These are phyloP conservation scores for Gobius niger DNA, from an alignment of 2,113 vertebrate species.

Conservation along the genomic window DNA sequence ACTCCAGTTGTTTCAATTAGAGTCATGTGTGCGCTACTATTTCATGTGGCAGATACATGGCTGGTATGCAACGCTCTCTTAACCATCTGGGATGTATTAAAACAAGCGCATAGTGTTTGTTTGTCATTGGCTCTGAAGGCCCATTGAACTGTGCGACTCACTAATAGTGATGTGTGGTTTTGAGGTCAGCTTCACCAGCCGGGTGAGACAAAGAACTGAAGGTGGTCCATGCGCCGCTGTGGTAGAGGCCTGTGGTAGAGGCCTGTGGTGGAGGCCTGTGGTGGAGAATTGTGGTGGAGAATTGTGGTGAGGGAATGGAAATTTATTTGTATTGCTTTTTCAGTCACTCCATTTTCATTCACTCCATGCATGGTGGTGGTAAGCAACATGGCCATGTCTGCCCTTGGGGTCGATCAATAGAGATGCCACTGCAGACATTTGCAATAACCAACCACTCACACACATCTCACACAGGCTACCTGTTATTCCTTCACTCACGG, in stretches of 20 bases:
- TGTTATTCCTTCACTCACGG: too few relatives aligned
- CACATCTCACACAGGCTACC: too few relatives aligned
- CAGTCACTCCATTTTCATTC: too few relatives aligned
- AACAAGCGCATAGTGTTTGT: constrained; percentile 1
- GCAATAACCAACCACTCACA: too few relatives aligned
- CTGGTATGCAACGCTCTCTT: constrained; percentile 13
- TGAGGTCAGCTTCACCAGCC: not conserved
- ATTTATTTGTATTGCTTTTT: too few relatives aligned
- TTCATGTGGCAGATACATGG: constrained; percentile 10
- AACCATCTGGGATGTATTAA: constrained; percentile 45
- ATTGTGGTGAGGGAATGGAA: not conserved
- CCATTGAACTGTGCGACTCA: constrained; percentile 25
- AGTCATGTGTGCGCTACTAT: constrained; percentile 9
- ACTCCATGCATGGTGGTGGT: too few relatives aligned
- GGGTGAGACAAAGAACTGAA: constrained; percentile 12
- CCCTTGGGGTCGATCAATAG: too few relatives aligned
- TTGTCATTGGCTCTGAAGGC: constrained; percentile 8
- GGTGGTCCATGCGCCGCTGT: constrained; percentile 32
- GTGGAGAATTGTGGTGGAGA: constrained; percentile 22
- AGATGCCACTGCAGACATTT: too few relatives aligned
- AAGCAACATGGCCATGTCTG: too few relatives aligned
- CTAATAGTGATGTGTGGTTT: constrained; percentile 33
- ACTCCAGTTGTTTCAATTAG: not conserved
- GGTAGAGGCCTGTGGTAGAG: constrained; percentile 23
- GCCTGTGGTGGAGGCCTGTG: constrained; percentile 9